phyloP scores from a whole-genome alignment of 2,113 vertebrate species.

The Prionailurus viverrinus region DNA sequence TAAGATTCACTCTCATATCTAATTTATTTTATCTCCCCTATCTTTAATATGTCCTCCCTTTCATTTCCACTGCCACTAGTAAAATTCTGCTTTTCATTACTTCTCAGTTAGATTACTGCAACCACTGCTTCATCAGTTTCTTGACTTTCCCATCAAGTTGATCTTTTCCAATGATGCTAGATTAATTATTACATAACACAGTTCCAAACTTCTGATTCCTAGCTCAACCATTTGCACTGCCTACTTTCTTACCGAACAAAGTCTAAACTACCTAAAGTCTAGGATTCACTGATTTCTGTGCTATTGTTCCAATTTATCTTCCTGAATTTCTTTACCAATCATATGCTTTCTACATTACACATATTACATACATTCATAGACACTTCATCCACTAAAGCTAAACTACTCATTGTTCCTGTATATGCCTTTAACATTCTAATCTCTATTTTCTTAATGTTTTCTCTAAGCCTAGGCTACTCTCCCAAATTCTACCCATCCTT shows the following conservation, averaged over 20 bases:
- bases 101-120: neutral
- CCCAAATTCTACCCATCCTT: neutral
- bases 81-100: neutral
- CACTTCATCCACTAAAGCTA: neutral
- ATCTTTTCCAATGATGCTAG: neutral
- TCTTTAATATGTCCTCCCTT: neutral
- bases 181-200: neutral
- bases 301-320: neutral
- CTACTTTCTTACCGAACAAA: neutral
- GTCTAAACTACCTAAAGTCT: neutral
- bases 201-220: neutral
- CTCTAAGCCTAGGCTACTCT: neutral
- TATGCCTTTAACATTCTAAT: neutral
- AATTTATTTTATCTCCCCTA: neutral
- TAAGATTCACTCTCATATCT: neutral
- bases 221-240: neutral
- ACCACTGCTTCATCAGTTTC: neutral
- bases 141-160: neutral
- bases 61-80: neutral
- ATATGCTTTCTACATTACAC: neutral
- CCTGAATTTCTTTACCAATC: neutral
- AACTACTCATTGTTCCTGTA: neutral
- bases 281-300: neutral
- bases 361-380: neutral
- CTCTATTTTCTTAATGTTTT: neutral